Conservation (phyloP, 1,140 invertebrate species). For the Hyphantria cunea region DNA sequence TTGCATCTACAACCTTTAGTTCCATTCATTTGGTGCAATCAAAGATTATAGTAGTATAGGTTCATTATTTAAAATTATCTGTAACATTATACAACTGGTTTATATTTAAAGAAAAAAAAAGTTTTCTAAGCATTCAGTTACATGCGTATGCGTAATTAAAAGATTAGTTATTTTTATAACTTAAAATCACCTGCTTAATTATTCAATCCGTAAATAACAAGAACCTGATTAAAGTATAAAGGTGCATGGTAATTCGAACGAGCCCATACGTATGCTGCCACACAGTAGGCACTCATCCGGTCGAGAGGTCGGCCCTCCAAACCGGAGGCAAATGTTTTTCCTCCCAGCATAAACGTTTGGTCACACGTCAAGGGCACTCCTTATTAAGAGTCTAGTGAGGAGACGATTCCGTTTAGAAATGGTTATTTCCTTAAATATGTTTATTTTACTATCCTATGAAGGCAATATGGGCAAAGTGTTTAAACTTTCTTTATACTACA, state of each 20-base stretch:
- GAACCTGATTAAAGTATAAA: not conserved
- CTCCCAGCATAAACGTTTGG: slow-evolving; percentile 31
- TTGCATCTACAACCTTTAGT: too few relatives aligned
- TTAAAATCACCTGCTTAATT: too few relatives aligned
- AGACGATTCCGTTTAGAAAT: not conserved
- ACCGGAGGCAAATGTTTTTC: slow-evolving; percentile 30
- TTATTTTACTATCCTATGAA: not conserved
- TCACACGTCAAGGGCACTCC: slow-evolving; percentile 34
- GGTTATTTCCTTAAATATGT: not conserved
- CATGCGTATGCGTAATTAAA: too few relatives aligned
- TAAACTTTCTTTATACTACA: not conserved
- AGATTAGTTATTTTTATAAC: too few relatives aligned
- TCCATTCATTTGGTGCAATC: too few relatives aligned
- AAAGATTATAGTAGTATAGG: too few relatives aligned
- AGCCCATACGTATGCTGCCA: slow-evolving; percentile 15
- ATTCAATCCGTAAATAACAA: too few relatives aligned
- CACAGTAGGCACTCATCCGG: slow-evolving; percentile 30
- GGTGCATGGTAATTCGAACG: not conserved
- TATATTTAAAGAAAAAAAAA: too few relatives aligned
- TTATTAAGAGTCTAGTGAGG: slow-evolving; percentile 16
- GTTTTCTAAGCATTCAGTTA: too few relatives aligned
- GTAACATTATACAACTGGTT: too few relatives aligned
- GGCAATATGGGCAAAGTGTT: not conserved
- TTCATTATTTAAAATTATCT: too few relatives aligned
- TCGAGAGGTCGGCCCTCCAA: slow-evolving; percentile 34